phyloP scores from a whole-genome alignment of 2,888 invertebrate genomes.

The Ichneumoninae sp. region DNA sequence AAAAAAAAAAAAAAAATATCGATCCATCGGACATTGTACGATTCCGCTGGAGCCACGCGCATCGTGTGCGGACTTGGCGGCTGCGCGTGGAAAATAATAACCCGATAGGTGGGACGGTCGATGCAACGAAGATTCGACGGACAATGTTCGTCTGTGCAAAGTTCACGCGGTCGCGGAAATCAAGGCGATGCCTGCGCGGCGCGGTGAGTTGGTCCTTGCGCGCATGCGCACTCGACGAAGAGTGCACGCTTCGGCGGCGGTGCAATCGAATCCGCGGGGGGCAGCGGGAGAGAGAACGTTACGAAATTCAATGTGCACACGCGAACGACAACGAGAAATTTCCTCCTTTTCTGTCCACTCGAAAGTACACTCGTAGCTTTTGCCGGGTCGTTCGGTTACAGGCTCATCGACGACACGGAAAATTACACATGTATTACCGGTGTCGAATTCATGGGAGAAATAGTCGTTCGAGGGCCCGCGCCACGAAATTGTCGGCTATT shows the following conservation, averaged over 20 bases:
- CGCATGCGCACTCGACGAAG: not conserved
- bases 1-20: not conserved
- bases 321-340: conserved; percentile 17
- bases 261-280: not conserved
- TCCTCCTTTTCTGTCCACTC: conserved; percentile 1
- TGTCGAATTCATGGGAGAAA: not conserved
- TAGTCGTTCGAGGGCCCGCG: too few relatives aligned
- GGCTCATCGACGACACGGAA: conserved; percentile 12
- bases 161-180: not conserved
- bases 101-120: not conserved
- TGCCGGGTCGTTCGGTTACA: not conserved
- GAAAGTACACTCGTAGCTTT: not conserved
- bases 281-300: not conserved
- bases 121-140: not conserved
- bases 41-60: not conserved
- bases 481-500: not conserved
- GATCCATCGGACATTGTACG: not conserved
- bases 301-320: conserved; percentile 36
- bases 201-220: not conserved
- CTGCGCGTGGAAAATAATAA: not conserved
- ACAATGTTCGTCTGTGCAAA: not conserved
- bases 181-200: not conserved
- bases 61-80: not conserved
- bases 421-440: not conserved
- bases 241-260: conserved; percentile 5